Conservation (phyloP, 2,888 invertebrate genomes). For the Resseliella maxima region DNA sequence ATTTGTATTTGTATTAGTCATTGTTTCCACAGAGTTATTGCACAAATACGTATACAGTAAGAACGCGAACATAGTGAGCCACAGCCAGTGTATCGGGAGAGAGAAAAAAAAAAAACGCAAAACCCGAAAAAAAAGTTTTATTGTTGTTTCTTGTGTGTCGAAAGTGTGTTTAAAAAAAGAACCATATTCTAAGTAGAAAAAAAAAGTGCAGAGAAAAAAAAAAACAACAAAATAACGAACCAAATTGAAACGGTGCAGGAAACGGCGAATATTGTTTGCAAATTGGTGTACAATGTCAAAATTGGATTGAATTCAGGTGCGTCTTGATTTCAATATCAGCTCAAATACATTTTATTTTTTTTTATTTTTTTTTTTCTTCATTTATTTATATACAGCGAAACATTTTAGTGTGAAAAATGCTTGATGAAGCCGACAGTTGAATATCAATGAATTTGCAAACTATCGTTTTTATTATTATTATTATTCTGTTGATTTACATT, state of each 20-base stretch:
- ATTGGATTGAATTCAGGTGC: constrained; percentile 55
- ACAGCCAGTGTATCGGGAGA: constrained; percentile 39
- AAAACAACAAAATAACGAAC: neutral
- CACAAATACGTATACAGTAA: constrained; percentile 29
- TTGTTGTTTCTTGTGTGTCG: constrained; percentile 55
- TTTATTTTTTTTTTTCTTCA: neutral
- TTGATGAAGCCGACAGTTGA: neutral
- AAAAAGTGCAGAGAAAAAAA: neutral
- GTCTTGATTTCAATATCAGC: neutral
- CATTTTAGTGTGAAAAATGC: neutral
- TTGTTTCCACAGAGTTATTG: neutral
- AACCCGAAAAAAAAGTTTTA: constrained; percentile 54
- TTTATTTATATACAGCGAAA: neutral
- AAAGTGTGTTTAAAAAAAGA: constrained; percentile 51
- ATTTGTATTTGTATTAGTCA: neutral
- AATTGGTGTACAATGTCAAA: constrained; percentile 35
- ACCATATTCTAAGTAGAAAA: constrained; percentile 55
- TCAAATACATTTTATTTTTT: neutral
- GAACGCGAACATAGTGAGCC: constrained; percentile 36
- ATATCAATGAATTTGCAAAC: neutral
- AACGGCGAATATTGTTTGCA: constrained; percentile 20
- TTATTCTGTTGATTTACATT: neutral
- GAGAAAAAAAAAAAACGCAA: constrained; percentile 51
- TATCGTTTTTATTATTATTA: neutral
- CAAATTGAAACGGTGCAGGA: neutral